Base-by-base conservation (phyloP, 2,888 invertebrate genomes). In the Dasypogon diadema region DNA sequence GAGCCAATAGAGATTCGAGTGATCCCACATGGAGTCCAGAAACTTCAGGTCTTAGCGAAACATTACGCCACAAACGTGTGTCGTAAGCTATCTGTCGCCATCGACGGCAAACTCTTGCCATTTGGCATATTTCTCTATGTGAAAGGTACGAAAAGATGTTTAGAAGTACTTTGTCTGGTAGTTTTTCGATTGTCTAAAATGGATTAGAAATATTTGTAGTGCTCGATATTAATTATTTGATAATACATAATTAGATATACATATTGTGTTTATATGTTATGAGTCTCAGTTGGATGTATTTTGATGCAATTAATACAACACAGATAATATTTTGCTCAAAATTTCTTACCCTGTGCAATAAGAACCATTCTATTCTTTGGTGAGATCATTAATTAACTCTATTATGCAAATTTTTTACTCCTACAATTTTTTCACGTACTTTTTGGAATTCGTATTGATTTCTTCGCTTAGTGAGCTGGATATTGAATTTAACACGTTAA, bases 81-180 rank as follows among this genome's bases (percentile, higher is more conserved):
- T 98, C 97, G 88, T 98, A 98, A 0, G 98, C 98, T 14, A 99
- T 92, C 85, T 93, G 89, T 10, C 98, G 91, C 99, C 99, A 99
- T 86, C 96, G 93, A 84, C 94, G 95, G 88, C 98, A 98, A 2
- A 99, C 96, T 78, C 93, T 90, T 0, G 99, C 98, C 89, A 98
- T 91, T 30, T 93, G 92, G 86, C 96, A 95, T 85, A 99, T 95
- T 88, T 99, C 97, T 76, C 93, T 91, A 84, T 99, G 98, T 26
- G 93, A 91, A 79, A 99, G 88, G 87, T 97, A 99, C 55, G 95
- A 93, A 88, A 99, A 99, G 83, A 98, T 94, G 83, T 95, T 93
- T 79, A 98, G 88, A 46, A 99, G 88, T 30, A 99, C 95, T 87
- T 98, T 99, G 86, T 99, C 99, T 10, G 99, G 99, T 42, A 99